A percentile compares a stretch with the other conserved stretches of the same genome.
Conservation (phyloP, 1,140 invertebrate species). For the Drosophila tani region DNA sequence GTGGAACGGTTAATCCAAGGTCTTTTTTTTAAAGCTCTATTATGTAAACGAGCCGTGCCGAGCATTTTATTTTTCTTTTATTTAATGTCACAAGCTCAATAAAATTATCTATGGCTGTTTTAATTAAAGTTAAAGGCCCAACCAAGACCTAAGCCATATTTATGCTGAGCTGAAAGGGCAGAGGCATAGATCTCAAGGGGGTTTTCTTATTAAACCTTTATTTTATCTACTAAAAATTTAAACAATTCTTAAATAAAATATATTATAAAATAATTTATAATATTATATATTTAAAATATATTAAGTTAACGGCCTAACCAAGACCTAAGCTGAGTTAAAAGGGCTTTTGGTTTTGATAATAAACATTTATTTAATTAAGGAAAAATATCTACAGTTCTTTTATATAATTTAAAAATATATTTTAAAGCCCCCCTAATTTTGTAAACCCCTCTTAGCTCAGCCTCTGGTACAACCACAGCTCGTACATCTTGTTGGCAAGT, state of each 20-base stretch:
- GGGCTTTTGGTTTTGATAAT: background rate
- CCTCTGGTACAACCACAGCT: constrained; percentile 1
- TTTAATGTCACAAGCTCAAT: constrained; percentile 46
- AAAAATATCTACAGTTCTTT: background rate
- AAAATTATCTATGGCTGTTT: constrained; percentile 46
- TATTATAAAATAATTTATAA: too few species aligned
- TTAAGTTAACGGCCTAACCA: too few species aligned
- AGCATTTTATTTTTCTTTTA: constrained; percentile 32
- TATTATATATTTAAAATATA: too few species aligned
- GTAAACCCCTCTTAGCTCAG: background rate
- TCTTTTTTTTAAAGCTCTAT: constrained; percentile 27
- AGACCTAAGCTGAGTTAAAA: constrained; percentile 7
- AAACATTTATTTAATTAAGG: background rate
- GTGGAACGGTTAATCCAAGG: constrained; percentile 30
- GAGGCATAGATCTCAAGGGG: constrained; percentile 3
- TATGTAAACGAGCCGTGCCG: constrained; percentile 36
- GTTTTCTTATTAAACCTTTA: too few species aligned
- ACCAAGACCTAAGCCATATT: constrained; percentile 20
- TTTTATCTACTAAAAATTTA: background rate
- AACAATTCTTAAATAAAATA: background rate
- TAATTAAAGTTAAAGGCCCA: constrained; percentile 44
- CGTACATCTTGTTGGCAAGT: constrained; percentile 35
- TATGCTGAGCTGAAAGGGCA: constrained; percentile 22
- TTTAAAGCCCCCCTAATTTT: background rate
- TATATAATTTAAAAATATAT: background rate